Evolutionary conservation across 2,888 invertebrate genomes (phyloP).

Genomic region (Phrixothrix hirtus): DNA sequence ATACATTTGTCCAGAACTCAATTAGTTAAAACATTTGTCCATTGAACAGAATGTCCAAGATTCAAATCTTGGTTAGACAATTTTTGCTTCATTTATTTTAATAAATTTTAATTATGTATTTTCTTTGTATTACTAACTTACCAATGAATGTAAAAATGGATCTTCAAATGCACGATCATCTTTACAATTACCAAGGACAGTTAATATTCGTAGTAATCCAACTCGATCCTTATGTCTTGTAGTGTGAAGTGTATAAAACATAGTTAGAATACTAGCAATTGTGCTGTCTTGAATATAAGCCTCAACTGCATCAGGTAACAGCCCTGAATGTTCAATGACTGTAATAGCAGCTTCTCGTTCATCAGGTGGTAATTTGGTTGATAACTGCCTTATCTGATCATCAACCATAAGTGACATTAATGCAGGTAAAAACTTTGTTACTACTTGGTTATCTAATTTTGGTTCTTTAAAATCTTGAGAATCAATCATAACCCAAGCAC

Average conservation of each 20-base stretch:
- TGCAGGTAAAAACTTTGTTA: conserved; percentile 92
- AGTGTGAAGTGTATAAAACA: conserved; percentile 92
- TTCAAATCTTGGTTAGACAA: too few relatives aligned
- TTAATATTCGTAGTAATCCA: conserved; percentile 81
- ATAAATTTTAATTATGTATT: not conserved
- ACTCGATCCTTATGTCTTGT: conserved; percentile 80
- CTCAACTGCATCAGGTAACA: conserved; percentile 91
- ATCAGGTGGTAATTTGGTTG: conserved; percentile 87
- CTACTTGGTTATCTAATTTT: conserved; percentile 88
- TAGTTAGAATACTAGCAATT: conserved; percentile 88
- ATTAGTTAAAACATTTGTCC: too few relatives aligned
- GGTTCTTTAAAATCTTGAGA: conserved; percentile 95
- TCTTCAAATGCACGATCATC: conserved; percentile 93
- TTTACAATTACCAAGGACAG: conserved; percentile 87
- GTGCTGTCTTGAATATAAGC: conserved; percentile 89
- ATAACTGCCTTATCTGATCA: conserved; percentile 79
- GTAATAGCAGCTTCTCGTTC: conserved; percentile 92
- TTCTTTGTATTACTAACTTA: too few relatives aligned
- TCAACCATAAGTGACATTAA: conserved; percentile 92
- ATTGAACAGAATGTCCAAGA: too few relatives aligned
- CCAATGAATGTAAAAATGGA: conserved; percentile 90
- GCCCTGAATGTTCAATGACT: conserved; percentile 91
- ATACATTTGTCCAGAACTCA: too few relatives aligned
- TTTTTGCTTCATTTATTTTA: too few relatives aligned
- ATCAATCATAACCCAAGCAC: conserved; percentile 97